Conservation (phyloP, 2,888 invertebrate genomes). For the Nowickia ferox region DNA sequence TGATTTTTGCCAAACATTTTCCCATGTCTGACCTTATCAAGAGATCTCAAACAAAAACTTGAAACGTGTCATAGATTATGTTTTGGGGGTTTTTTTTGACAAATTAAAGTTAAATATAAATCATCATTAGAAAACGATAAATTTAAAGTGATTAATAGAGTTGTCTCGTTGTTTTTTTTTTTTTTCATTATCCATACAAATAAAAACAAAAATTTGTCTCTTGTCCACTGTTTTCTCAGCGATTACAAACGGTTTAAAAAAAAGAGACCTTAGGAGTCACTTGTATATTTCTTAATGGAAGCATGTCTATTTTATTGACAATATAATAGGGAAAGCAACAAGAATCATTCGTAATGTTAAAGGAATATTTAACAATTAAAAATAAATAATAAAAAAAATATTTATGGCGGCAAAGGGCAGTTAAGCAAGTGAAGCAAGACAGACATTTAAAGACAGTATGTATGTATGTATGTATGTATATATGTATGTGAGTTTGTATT, state of each 20-base stretch:
- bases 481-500: background rate
- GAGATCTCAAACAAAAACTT: background rate
- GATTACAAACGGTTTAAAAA: constrained; percentile 22
- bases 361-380: constrained; percentile 11
- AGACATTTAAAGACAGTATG: constrained; percentile 19
- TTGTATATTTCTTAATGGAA: constrained; percentile 10
- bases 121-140: constrained; percentile 25
- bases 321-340: constrained; percentile 17
- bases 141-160: background rate
- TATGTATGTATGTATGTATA: too few species aligned
- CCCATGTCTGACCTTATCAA: background rate
- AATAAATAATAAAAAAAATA: too few species aligned
- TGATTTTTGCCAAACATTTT: too few species aligned
- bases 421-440: constrained; percentile 5
- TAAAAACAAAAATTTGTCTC: background rate
- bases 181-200: background rate
- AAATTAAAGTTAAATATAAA: constrained; percentile 16
- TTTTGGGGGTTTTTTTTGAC: background rate
- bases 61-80: background rate
- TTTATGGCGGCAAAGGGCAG: background rate
- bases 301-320: constrained; percentile 22
- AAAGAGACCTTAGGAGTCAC: too few species aligned
- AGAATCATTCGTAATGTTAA: constrained; percentile 3
- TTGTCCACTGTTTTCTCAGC: background rate
- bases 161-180: background rate